Evolutionary conservation across 64 coral and sea anemone genomes (phyloP).

Genomic region (Porites australiensis): DNA sequence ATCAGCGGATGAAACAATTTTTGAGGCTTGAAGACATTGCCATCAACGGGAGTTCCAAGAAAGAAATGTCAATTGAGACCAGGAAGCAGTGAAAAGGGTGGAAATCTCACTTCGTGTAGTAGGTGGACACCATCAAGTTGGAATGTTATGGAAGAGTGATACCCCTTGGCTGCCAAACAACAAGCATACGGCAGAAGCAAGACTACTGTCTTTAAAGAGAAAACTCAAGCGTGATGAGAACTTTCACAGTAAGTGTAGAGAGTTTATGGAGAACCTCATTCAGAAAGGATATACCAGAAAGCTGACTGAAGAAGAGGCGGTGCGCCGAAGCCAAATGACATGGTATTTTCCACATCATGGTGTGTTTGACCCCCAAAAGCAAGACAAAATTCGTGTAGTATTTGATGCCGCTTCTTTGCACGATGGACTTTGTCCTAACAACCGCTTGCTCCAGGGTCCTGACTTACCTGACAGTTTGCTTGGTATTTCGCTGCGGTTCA

Average conservation of each 20-base stretch:
- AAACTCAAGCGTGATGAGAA: neutral
- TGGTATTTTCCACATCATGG: conserved; percentile 71
- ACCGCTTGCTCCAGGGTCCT: conserved; percentile 59
- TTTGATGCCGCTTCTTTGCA: conserved; percentile 40
- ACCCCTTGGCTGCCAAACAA: conserved; percentile 72
- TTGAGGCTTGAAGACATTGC: conserved; percentile 34
- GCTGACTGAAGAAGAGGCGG: conserved; percentile 10
- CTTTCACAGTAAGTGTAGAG: conserved; percentile 49
- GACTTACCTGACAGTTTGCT: conserved; percentile 67
- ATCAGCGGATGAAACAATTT: conserved; percentile 69
- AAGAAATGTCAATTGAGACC: conserved; percentile 64
- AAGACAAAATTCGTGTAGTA: conserved; percentile 33
- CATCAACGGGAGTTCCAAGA: conserved; percentile 16
- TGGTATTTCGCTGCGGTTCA: conserved; percentile 70
- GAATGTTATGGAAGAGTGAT: neutral
- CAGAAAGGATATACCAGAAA: conserved; percentile 40
- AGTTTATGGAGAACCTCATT: conserved; percentile 44
- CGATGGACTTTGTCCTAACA: conserved; percentile 25
- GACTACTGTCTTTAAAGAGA: conserved; percentile 46
- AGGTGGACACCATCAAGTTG: too few relatives aligned
- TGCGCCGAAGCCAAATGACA: neutral
- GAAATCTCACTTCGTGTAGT: conserved; percentile 5
- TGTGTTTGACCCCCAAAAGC: conserved; percentile 54
- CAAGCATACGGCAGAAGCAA: conserved; percentile 45
- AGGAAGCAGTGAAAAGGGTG: conserved; percentile 13